Evolutionary conservation across 2,888 invertebrate genomes (phyloP), one percentile per base, ranked within the genome.

Genomic region (Caenorhabditis imperialis): DNA sequence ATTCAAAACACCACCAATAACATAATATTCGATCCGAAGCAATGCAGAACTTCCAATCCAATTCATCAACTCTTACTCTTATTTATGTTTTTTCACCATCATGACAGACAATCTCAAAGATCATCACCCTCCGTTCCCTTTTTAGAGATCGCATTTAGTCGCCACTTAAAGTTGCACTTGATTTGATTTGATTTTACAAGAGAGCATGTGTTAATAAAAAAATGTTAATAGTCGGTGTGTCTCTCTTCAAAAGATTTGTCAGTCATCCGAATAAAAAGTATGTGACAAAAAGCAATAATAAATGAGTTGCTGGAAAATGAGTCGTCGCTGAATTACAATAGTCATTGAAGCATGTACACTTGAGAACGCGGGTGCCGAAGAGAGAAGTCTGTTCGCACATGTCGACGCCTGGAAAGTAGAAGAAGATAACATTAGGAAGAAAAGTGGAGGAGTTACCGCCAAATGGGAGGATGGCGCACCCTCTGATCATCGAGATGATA

Each of bases 341-440:
- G 51, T 85, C 85, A 47, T 80, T 82, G 67, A 85, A 86, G 61
- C 86, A 86, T 50, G 83, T 85, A 58, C 84, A 83, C 16, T 81
- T 70, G 20, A 85, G 70, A 45, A 86, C 75, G 30, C 86, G 72
- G 18, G 77, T 72, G 8, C 86, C 87, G 18, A 85, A 75, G 20
- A 86, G 61, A 0, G 81, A 55, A 2, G 81, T 73, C 54, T 86
- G 86, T 54, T 84, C 81, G 55, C 86, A 86, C 67, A 85, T 82
- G 45, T 86, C 85, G 14, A 85, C 85, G 1, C 84, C 80, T 81
- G 72, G 37, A 74, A 63, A 22, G n/a, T 18, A 30, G 7, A 10
- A 6, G n/a, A 1, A 18, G 12, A 47, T 37, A 20, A 14, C n/a
- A n/a, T n/a, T n/a, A n/a, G n/a, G n/a, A n/a, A 18, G 16, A 20